Percentiles rank a stretch among this genome's conserved stretches.
Evolutionary conservation across 2,888 invertebrate genomes (phyloP).

Genomic region (Cabera pusaria): DNA sequence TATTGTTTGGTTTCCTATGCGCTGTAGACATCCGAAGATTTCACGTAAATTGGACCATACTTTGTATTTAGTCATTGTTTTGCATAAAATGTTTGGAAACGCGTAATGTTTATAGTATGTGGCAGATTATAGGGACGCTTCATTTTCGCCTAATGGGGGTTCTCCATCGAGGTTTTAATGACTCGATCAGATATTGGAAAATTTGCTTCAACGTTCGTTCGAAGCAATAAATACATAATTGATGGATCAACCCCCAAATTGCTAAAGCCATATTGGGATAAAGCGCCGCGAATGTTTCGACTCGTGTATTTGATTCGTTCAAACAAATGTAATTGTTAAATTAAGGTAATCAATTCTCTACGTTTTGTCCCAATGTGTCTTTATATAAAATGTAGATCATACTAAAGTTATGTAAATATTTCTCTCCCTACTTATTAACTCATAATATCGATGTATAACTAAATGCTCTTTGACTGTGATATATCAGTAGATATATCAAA

Average conservation of each 20-base stretch:
- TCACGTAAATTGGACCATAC: conserved; percentile 23
- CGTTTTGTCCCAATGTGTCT: conserved; percentile 5
- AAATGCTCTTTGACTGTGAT: too few species aligned
- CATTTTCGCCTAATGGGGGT: conserved; percentile 40
- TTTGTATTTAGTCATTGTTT: conserved; percentile 34
- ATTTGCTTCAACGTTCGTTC: too few species aligned
- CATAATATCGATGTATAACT: too few species aligned
- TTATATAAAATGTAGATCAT: conserved; percentile 22
- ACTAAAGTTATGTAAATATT: conserved; percentile 18
- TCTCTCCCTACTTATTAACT: too few species aligned
- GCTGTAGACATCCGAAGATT: conserved; percentile 7
- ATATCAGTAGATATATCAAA: too few species aligned
- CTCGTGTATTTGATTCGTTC: too few species aligned
- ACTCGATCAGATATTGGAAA: too few species aligned
- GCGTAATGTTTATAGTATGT: conserved; percentile 54
- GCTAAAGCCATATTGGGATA: conserved; percentile 1
- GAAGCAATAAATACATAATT: neutral
- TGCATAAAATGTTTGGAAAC: conserved; percentile 51
- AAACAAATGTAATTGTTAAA: too few species aligned
- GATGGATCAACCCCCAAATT: neutral
- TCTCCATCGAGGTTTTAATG: too few species aligned
- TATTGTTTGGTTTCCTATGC: conserved; percentile 34
- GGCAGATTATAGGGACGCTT: conserved; percentile 48
- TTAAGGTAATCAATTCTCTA: too few species aligned
- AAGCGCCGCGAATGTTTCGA: too few species aligned